phyloP scores from a whole-genome alignment of 2,113 vertebrate species.

The Oreocharis arfaki region DNA sequence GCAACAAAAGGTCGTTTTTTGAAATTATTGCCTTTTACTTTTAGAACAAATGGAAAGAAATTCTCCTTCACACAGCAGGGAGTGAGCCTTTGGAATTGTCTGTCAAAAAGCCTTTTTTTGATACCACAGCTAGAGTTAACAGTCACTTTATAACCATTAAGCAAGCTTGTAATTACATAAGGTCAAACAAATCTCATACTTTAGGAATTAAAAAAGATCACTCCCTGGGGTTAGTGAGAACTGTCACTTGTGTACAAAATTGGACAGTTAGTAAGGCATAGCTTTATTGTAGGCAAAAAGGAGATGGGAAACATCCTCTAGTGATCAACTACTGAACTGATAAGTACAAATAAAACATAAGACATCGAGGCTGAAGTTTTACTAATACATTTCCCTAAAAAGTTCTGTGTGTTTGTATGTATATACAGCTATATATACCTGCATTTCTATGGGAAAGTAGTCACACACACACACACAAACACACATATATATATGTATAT shows the following conservation, averaged over 20 bases:
- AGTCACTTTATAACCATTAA: not conserved
- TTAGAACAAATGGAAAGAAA: constrained; percentile 10
- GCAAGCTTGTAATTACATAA: not conserved
- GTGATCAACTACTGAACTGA: not conserved
- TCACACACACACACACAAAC: not conserved
- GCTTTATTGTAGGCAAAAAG: not conserved
- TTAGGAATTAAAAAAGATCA: not conserved
- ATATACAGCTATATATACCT: not conserved
- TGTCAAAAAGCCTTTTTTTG: not conserved
- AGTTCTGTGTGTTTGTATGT: rapidly evolving
- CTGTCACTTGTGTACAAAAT: not conserved
- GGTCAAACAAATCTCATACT: not conserved
- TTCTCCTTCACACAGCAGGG: not conserved
- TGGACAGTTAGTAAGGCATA: not conserved
- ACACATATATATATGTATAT: not conserved
- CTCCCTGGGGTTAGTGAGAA: not conserved
- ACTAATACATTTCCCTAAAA: not conserved
- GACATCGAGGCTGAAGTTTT: not conserved
- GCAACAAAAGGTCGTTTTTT: constrained; percentile 13
- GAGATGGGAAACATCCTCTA: not conserved
- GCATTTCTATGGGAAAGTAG: not conserved
- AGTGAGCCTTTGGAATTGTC: not conserved
- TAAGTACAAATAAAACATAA: not conserved
- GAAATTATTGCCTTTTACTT: not conserved
- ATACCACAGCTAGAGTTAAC: not conserved